These are phyloP conservation scores for Spizella passerina DNA, from an alignment of 2,797 vertebrate genomes.

Conservation along the genomic window DNA sequence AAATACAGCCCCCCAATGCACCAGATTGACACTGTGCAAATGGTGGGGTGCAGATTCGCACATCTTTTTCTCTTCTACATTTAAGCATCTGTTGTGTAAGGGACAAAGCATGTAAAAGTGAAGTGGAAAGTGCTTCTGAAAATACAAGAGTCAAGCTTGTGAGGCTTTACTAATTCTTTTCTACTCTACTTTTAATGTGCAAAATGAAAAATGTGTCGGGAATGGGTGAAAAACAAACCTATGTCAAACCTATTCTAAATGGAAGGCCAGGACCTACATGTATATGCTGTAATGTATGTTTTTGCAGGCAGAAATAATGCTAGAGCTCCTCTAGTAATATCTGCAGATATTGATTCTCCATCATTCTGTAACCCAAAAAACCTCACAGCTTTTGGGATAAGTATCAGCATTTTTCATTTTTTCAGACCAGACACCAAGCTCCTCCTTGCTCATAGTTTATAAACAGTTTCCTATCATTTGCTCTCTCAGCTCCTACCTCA, in stretches of 20 bases:
- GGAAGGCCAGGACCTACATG: neutral
- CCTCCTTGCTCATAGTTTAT: accelerated
- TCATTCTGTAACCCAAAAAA: neutral
- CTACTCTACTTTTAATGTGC: neutral
- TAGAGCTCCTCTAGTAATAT: neutral
- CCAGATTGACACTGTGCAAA: neutral
- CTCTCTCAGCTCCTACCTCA: neutral
- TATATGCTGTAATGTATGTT: neutral
- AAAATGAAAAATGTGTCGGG: neutral
- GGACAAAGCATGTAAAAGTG: accelerated
- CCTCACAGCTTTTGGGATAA: neutral
- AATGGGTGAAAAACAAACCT: neutral
- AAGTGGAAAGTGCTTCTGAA: neutral
- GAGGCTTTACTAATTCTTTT: neutral
- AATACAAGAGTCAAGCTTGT: neutral
- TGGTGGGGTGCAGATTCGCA: neutral
- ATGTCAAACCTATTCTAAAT: neutral
- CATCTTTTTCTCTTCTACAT: neutral
- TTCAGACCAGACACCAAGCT: neutral
- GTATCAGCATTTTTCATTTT: neutral
- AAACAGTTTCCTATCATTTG: neutral
- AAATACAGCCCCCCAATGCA: neutral
- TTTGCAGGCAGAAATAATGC: neutral
- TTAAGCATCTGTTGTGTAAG: neutral
- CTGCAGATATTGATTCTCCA: neutral